Percentiles rank a stretch among this genome's conserved stretches.
These are phyloP conservation scores for Enteromius mattozi DNA, from an alignment of 2,797 vertebrate genomes.

Conservation along the genomic window DNA sequence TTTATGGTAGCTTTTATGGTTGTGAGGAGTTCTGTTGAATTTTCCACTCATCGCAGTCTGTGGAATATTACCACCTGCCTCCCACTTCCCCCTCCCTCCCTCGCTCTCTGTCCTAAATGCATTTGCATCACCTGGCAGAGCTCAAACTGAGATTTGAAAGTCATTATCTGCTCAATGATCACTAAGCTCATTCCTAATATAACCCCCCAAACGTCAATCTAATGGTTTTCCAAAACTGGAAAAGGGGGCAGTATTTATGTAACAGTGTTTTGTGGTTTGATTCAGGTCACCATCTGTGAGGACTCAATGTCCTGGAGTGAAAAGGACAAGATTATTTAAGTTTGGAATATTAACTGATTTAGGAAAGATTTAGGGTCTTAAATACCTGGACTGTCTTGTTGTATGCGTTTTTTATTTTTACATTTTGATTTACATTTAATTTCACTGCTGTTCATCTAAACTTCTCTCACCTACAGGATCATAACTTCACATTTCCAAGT, in stretches of 20 bases:
- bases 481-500: background rate
- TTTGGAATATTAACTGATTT: slow-evolving; percentile 8
- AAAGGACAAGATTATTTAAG: slow-evolving; percentile 36
- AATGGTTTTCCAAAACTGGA: slow-evolving; percentile 9
- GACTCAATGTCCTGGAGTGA: slow-evolving; percentile 19
- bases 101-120: slow-evolving; percentile 5
- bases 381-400: background rate
- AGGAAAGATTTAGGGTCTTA: background rate
- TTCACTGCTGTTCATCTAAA: background rate
- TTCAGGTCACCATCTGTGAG: slow-evolving; percentile 48
- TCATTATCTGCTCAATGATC: slow-evolving; percentile 28
- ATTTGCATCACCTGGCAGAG: slow-evolving; percentile 40
- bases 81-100: slow-evolving; percentile 1
- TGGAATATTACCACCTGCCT: slow-evolving; percentile 69
- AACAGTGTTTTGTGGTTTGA: slow-evolving; percentile 39
- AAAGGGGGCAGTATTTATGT: slow-evolving; percentile 30
- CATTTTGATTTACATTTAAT: background rate
- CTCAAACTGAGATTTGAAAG: slow-evolving; percentile 23
- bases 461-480: background rate
- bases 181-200: slow-evolving; percentile 30
- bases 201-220: slow-evolving; percentile 11
- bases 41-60: slow-evolving; percentile 71
- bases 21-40: slow-evolving; percentile 68
- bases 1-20: slow-evolving; percentile 73
- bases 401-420: background rate